A percentile compares a stretch with the other conserved stretches of the same genome.
Conservation (phyloP, 1,140 invertebrate species). For the Triops longicaudatus region DNA sequence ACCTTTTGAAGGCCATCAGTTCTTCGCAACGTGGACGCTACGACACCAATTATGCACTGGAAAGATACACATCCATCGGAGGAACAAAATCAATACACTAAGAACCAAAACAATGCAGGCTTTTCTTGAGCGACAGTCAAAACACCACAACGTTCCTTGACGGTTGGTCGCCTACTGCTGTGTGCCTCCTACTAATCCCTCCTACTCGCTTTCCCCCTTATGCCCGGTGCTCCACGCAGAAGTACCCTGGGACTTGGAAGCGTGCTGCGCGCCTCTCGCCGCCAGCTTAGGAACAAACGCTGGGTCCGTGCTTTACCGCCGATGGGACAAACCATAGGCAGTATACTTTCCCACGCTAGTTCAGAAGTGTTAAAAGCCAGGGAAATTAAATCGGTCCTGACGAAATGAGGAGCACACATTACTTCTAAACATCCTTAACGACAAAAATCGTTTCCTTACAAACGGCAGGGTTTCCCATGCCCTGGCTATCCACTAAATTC, state of each 20-base stretch:
- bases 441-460: not conserved
- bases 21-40: not conserved
- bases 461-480: not conserved
- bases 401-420: not conserved
- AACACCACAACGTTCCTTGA: not conserved
- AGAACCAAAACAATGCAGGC: constrained; percentile 6
- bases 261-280: not conserved
- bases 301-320: not conserved
- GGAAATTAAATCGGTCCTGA: not conserved
- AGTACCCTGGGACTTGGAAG: not conserved
- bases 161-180: not conserved
- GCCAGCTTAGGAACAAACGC: not conserved
- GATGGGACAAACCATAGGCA: not conserved
- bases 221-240: not conserved
- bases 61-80: not conserved
- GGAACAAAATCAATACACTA: not conserved
- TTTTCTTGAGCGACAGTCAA: not conserved
- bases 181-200: not conserved
- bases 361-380: not conserved
- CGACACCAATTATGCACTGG: not conserved
- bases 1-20: not conserved
- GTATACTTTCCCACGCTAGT: not conserved
- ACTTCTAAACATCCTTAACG: not conserved
- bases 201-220: not conserved
- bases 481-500: not conserved